Evolutionary conservation across 2,888 invertebrate genomes (phyloP), one percentile per base, ranked within the genome.

Genomic region (Congeria kusceri): DNA sequence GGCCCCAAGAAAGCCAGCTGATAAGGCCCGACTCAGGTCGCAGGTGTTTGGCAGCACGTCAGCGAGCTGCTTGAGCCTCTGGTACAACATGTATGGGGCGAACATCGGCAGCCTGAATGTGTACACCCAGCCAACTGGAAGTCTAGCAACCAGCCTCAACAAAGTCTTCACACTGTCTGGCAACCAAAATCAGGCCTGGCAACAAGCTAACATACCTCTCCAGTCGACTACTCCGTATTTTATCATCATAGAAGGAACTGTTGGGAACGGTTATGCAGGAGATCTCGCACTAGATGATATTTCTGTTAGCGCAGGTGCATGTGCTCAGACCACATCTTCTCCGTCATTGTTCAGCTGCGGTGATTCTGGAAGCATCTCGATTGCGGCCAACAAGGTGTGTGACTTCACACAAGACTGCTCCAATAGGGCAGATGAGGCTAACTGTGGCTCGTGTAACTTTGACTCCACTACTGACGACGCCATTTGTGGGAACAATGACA

Each of bases 1-100:
- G 9, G 94, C 94, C 83, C 95, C 95, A 0, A 92, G 95, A 63
- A 88, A 94, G 81, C 94, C 95, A 0, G 95, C 95, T 0, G 95
- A 95, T 87, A 93, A 93, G 67, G 95, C 95, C 0, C 91, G 94
- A 76, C 92, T 95, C 2, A 67, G 73, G 20, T 87, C 88, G 18
- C 62, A 74, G 25, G 71, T 84, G 2, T 67, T 87, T 9, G 58
- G 66, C 4, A 56, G 74, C 32, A 81, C 81, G 0, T 20, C 68
- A 1, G 77, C 77, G 0, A 80, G 80, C 15, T 90, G 90, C 57
- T 73, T 91, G 20, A 77, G 77, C 9, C 89, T 90, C 83, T 91
- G 89, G 86, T 91, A 90, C 77, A 86, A 88, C 71, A 91, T 89
- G 88, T 88, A 87, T 73, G 89, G 89, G 29, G 62, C 61, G 1